A percentile compares a stretch with the other conserved stretches of the same genome.
These are phyloP conservation scores for Stenolophus ochropezus DNA, from an alignment of 2,888 invertebrate species.

Conservation along the genomic window DNA sequence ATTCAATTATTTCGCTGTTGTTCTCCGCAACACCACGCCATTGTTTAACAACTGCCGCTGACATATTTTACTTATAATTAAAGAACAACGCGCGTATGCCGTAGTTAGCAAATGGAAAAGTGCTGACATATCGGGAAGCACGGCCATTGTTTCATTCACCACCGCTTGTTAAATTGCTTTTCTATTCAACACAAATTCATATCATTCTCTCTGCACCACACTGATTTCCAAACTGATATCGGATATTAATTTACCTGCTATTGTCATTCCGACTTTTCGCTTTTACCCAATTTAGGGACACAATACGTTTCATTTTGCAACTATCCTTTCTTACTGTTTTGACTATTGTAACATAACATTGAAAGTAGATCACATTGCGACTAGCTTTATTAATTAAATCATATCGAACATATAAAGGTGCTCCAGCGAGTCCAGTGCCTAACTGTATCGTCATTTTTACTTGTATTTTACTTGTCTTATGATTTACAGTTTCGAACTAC, in stretches of 20 bases:
- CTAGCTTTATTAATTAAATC: too few species aligned
- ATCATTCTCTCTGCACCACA: background rate
- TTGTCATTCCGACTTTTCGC: background rate
- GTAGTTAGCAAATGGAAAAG: background rate
- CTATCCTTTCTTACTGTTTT: background rate
- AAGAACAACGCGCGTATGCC: background rate
- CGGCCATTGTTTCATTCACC: background rate
- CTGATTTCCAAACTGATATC: background rate
- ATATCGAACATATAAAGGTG: too few species aligned
- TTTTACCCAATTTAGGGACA: background rate
- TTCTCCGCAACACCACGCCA: constrained; percentile 1
- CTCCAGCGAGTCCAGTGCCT: too few species aligned
- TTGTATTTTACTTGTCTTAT: too few species aligned
- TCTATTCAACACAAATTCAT: background rate
- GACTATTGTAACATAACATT: background rate
- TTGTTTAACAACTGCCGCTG: constrained; percentile 32
- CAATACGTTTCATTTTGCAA: background rate
- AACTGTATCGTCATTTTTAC: too few species aligned
- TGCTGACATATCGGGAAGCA: background rate
- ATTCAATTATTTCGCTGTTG: constrained; percentile 34
- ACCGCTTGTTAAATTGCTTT: background rate
- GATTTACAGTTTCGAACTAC: too few species aligned
- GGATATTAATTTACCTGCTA: background rate
- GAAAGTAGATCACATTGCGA: background rate
- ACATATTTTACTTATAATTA: constrained; percentile 42